A percentile compares a stretch with the other conserved stretches of the same genome.
phyloP scores from a whole-genome alignment of 2,113 vertebrate species.

The Hemiprocne comata region DNA sequence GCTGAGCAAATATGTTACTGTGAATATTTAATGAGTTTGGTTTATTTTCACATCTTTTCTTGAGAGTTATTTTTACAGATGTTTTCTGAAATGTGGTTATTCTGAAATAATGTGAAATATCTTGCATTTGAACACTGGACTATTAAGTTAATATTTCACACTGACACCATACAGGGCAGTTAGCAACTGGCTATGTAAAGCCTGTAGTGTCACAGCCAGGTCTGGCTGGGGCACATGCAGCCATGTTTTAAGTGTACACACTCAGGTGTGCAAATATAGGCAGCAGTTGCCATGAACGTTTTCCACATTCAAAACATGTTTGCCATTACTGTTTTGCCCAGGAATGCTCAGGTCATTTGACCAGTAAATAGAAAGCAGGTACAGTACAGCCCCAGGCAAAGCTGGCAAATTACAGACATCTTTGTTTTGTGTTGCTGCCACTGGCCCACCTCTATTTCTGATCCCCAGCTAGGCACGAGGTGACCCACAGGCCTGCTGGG shows the following conservation, averaged over 20 bases:
- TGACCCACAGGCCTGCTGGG: not conserved
- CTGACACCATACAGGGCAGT: fast-evolving
- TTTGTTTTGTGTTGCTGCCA: not conserved
- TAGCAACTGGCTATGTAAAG: not conserved
- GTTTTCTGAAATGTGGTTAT: not conserved
- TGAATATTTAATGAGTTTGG: not conserved
- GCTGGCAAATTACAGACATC: not conserved
- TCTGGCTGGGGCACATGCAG: not conserved
- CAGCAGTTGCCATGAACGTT: not conserved
- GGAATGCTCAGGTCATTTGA: not conserved
- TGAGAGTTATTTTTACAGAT: not conserved
- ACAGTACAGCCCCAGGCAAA: not conserved
- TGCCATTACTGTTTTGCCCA: not conserved
- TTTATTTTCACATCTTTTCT: conserved; percentile 21
- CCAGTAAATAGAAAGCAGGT: not conserved
- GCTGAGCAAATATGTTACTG: not conserved
- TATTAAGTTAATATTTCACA: not conserved
- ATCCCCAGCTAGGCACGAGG: not conserved
- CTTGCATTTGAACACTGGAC: not conserved
- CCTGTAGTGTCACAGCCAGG: fast-evolving
- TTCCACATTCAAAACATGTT: not conserved
- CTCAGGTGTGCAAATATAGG: not conserved
- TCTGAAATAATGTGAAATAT: not conserved
- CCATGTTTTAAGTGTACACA: fast-evolving
- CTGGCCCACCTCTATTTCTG: not conserved